Base-by-base conservation (phyloP, 2,888 invertebrate genomes). In the Xestia rhomboidea region DNA sequence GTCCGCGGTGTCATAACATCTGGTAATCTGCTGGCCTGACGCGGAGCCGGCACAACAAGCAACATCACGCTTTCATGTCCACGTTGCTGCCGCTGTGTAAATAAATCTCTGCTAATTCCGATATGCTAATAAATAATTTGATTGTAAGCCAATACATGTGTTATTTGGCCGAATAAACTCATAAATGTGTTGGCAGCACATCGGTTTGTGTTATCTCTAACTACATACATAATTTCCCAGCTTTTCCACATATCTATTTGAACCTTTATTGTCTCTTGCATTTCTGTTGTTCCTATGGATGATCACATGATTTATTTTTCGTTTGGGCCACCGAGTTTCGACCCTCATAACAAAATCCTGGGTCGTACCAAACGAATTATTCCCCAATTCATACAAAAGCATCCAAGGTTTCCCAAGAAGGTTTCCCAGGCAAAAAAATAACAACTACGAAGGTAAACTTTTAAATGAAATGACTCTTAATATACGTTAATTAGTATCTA, bases 1-100 rank as follows among this genome's bases (percentile, higher is more conserved):
- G 90, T 90, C 90, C 82, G 88, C 86, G 90, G 89, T 90, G 90
- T 91, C 91, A 89, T 90, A 90, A 90, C 89, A 89, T 86, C 83
- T 83, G 86, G 83, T 86, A 66, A 82, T 69, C 85, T 84, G 83
- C 86, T 76, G 77, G 73, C 34, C 83, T 54, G 81, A n/a, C 6
- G 54, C 54, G 13, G 54, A 71, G 79, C 64, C 83, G 76, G 77
- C 74, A 70, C 80, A 88, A 89, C 88, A 85, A 88, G 89, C 85
- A 74, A 86, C 89, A 83, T 86, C 81, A 87, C 81, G 84, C 92
- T 91, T 92, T 91, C 89, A 91, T 90, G 88, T 86, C 85, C 87
- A 83, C 88, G 84, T 86, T 86, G 88, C 86, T 87, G 87, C 84
- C 86, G 74, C 82, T 86, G 86, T 79, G 82, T 79, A 87, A 88